phyloP scores from a whole-genome alignment of 2,888 invertebrate genomes.

The Sesamia inferens region DNA sequence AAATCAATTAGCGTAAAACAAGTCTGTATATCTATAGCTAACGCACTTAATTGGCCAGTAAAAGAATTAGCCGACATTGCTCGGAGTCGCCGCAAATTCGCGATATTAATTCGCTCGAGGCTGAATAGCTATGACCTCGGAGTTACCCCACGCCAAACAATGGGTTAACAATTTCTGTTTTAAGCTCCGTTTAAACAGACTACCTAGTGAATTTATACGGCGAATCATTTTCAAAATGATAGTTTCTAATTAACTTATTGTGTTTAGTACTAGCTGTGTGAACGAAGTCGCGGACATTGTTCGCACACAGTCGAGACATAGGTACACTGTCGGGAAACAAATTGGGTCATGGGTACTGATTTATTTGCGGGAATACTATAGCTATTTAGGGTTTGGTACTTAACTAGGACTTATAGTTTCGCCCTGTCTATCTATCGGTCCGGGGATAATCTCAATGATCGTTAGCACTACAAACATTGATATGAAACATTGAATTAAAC shows the following conservation, averaged over 20 bases:
- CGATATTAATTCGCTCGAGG: conserved; percentile 41
- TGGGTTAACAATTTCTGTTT: conserved; percentile 40
- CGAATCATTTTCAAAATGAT: neutral
- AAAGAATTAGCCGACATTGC: conserved; percentile 40
- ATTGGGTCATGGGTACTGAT: neutral
- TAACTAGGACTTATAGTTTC: no score
- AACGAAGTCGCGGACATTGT: no score
- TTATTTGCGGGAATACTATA: neutral
- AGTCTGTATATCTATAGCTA: neutral
- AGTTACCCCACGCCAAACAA: conserved; percentile 55
- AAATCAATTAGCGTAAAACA: conserved; percentile 32
- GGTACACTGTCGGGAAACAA: neutral
- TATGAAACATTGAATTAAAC: no score
- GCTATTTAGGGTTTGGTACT: no score
- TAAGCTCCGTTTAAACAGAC: conserved; percentile 19
- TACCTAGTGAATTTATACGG: conserved; percentile 2
- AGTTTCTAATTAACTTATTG: neutral
- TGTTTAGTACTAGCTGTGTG: neutral
- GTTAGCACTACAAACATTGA: no score
- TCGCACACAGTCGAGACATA: no score
- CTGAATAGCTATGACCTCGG: conserved; percentile 52
- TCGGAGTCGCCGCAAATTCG: conserved; percentile 21
- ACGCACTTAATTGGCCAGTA: conserved; percentile 20
- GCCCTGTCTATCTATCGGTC: no score
- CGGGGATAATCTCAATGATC: no score